These are phyloP conservation scores for Drosophila acutilabella DNA, from an alignment of 2,888 invertebrate genomes.

Conservation along the genomic window DNA sequence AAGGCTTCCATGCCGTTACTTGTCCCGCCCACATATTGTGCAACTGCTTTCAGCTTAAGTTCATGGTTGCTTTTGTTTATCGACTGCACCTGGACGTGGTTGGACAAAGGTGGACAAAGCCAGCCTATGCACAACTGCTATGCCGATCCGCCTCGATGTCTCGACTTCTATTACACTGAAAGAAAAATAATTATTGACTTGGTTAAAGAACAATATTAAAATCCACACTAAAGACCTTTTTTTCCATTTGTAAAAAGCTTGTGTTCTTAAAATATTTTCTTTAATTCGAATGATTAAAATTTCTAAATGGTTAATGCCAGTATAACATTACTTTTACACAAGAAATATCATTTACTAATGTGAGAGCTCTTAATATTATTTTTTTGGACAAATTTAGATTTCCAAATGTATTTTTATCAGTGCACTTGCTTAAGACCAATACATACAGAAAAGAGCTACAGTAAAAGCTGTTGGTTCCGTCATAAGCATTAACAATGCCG, in stretches of 20 bases:
- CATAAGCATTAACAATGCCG: slow-evolving; percentile 65
- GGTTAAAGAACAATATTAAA: too few relatives aligned
- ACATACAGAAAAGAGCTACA: neutral
- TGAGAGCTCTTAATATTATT: too few relatives aligned
- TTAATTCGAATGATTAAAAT: too few relatives aligned
- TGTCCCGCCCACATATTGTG: slow-evolving; percentile 30
- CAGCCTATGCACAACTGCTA: neutral
- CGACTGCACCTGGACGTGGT: slow-evolving; percentile 42
- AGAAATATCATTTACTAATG: too few relatives aligned
- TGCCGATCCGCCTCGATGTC: slow-evolving; percentile 14
- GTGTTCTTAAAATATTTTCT: too few relatives aligned
- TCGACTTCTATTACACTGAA: neutral
- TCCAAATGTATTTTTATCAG: neutral
- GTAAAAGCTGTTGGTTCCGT: slow-evolving; percentile 23
- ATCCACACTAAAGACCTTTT: too few relatives aligned
- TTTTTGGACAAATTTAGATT: too few relatives aligned
- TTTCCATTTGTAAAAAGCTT: too few relatives aligned
- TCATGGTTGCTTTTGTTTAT: slow-evolving; percentile 67
- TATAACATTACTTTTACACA: too few relatives aligned
- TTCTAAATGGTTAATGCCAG: too few relatives aligned
- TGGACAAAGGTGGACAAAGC: slow-evolving; percentile 33
- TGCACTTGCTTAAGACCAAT: slow-evolving; percentile 31
- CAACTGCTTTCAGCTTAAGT: slow-evolving; percentile 56
- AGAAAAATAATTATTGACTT: neutral
- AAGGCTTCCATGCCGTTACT: slow-evolving; percentile 33